Conservation (phyloP, 92 coral and sea anemone species). For the Blastomussa wellsi region DNA sequence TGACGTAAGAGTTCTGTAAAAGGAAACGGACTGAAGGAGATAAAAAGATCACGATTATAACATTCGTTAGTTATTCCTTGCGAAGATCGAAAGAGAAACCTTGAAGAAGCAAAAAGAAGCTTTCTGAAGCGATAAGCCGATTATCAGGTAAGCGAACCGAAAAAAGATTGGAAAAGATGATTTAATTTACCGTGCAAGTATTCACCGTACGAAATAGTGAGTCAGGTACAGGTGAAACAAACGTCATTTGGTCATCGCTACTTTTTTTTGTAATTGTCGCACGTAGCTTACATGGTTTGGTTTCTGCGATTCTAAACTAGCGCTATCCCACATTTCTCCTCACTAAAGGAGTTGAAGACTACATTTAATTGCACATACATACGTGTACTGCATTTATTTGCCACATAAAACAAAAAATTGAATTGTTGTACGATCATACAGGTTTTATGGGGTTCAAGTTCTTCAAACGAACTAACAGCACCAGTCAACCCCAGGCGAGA, state of each 20-base stretch:
- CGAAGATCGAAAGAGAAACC: not conserved
- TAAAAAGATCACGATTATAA: not conserved
- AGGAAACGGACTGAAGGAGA: no score
- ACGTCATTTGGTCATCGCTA: not conserved
- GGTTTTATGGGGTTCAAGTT: conserved; percentile 62
- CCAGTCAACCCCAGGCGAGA: not conserved
- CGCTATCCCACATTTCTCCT: not conserved
- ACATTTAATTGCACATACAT: no score
- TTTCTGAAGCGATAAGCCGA: not conserved
- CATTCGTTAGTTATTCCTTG: not conserved
- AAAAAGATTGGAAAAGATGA: no score
- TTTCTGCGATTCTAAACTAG: no score
- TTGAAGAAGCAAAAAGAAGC: conserved; percentile 23
- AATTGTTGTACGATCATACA: not conserved
- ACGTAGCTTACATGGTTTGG: no score
- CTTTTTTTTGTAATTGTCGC: no score
- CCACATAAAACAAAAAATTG: no score
- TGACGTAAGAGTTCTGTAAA: not conserved
- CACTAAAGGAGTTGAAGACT: not conserved
- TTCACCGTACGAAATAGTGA: no score
- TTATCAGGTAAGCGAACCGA: conserved; percentile 18
- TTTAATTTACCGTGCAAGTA: no score
- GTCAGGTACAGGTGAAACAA: no score
- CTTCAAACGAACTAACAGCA: conserved; percentile 44
- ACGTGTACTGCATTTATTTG: no score